Conservation (phyloP, 1,140 invertebrate species). For the Caenorhabditis brenneri region DNA sequence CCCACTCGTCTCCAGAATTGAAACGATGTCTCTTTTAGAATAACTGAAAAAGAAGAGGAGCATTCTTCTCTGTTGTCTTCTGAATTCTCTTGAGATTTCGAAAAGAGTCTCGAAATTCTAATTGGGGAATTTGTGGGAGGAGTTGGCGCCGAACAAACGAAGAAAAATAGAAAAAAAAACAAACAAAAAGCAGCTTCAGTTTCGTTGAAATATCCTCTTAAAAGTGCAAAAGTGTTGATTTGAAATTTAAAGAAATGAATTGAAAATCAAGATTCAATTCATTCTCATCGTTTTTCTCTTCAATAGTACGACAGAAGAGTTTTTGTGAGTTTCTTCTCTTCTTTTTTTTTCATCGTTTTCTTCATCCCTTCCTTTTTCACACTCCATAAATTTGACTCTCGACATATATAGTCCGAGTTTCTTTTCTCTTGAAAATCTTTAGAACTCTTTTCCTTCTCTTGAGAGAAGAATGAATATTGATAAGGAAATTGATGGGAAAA, state of each 20-base stretch:
- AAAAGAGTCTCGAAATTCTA: conserved; percentile 34
- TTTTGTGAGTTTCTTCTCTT: not conserved
- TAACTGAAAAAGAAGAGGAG: not conserved
- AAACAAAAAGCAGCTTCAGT: not conserved
- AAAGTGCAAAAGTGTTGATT: not conserved
- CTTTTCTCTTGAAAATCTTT: not conserved
- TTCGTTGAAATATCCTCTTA: not conserved
- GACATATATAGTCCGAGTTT: not conserved
- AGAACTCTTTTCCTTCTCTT: not conserved
- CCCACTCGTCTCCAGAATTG: not conserved
- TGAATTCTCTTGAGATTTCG: conserved; percentile 12
- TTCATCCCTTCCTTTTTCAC: not conserved
- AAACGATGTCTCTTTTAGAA: not conserved
- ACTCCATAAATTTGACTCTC: not conserved
- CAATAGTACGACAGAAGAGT: conserved; percentile 1
- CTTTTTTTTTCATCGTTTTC: not conserved
- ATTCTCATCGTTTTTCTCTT: not conserved
- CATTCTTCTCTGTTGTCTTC: no score
- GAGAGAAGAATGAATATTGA: not conserved
- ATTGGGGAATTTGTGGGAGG: not conserved
- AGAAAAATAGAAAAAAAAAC: not conserved
- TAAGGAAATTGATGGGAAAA: not conserved
- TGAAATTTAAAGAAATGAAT: not conserved
- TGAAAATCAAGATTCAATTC: not conserved
- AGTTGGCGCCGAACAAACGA: not conserved